Conservation (phyloP, 2,113 vertebrate species). For the Rhea americana region DNA sequence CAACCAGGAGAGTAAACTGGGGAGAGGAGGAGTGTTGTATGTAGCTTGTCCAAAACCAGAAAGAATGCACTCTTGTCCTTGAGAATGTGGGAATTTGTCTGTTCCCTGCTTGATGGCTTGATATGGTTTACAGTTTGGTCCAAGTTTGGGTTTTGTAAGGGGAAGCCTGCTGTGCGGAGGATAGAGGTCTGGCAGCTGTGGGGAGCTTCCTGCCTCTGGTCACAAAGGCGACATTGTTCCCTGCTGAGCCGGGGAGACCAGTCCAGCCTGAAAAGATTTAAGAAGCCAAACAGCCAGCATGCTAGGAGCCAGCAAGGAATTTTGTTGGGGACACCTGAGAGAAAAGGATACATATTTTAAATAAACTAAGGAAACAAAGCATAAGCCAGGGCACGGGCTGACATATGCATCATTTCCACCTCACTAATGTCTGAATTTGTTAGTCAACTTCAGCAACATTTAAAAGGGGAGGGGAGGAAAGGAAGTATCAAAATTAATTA, state of each 20-base stretch:
- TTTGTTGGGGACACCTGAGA: background rate
- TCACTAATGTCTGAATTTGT: background rate
- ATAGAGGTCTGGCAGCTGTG: background rate
- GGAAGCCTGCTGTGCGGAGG: background rate
- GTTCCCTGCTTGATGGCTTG: rapidly evolving
- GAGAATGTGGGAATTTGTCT: background rate
- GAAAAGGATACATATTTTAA: background rate
- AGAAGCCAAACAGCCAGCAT: background rate
- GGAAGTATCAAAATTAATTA: background rate
- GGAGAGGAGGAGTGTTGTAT: background rate
- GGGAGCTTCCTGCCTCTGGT: background rate
- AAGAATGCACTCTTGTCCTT: background rate
- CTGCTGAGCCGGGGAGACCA: rapidly evolving
- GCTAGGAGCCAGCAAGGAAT: background rate
- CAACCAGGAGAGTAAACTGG: rapidly evolving
- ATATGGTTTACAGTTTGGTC: background rate
- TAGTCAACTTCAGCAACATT: background rate
- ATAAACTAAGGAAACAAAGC: background rate
- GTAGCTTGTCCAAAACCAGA: background rate
- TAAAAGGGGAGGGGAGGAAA: background rate
- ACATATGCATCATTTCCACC: rapidly evolving
- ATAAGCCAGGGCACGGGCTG: background rate
- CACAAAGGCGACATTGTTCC: background rate
- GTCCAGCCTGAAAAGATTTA: background rate
- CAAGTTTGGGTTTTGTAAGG: background rate